Evolutionary conservation across 2,113 vertebrate genomes (phyloP).

Genomic region (Elephas maximus): DNA sequence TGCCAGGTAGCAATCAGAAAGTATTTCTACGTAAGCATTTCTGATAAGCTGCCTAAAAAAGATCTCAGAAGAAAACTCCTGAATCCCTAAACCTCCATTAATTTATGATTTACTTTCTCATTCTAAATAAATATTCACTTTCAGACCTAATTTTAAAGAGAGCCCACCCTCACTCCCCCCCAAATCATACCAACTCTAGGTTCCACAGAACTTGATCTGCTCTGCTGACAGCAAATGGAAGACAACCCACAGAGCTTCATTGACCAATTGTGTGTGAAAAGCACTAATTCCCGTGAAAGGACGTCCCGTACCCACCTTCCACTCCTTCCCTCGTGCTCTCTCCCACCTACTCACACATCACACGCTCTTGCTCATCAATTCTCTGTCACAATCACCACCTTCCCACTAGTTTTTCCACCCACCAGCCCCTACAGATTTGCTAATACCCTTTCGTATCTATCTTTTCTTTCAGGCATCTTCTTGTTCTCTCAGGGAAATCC

Average conservation of each 20-base stretch:
- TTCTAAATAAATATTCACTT: slow-evolving; percentile 9
- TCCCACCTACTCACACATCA: slow-evolving; percentile 66
- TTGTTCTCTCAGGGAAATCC: slow-evolving; percentile 51
- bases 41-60: neutral
- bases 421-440: slow-evolving; percentile 66
- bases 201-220: neutral
- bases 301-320: neutral
- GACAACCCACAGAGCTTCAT: neutral
- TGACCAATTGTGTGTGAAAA: slow-evolving; percentile 63
- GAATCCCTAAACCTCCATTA: neutral
- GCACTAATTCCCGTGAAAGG: slow-evolving; percentile 58
- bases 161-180: rapidly evolving
- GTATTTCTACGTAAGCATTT: neutral
- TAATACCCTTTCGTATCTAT: slow-evolving; percentile 62
- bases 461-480: slow-evolving; percentile 30
- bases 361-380: slow-evolving; percentile 66
- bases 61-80: neutral
- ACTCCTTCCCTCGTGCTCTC: neutral
- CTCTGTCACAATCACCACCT: slow-evolving; percentile 57
- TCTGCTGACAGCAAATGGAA: neutral
- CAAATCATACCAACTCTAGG: neutral
- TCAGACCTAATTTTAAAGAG: slow-evolving; percentile 10
- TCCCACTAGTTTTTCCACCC: slow-evolving; percentile 62
- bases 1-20: neutral
- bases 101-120: slow-evolving; percentile 7